Base-by-base conservation (phyloP, 2,113 vertebrate genomes). In the Arenaria interpres region DNA sequence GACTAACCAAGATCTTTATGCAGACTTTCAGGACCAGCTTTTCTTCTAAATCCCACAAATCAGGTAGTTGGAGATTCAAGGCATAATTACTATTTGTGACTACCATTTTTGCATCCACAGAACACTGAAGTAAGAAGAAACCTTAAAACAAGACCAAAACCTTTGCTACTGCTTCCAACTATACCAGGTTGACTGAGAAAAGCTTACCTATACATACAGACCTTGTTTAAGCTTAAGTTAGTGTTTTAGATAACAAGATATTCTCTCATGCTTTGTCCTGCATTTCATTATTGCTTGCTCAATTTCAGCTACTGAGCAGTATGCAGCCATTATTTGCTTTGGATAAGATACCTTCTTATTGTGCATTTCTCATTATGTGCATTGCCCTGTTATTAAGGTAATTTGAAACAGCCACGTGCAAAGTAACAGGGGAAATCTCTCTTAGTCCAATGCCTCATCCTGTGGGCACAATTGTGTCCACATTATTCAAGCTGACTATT, bases 321-420 rank as follows among this genome's bases (percentile, higher is more conserved):
- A 67, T 0, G 8, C 48, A 94, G 53, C 35, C 48, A 60, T 37
- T 91, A 78, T 95, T 91, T 94, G 57, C 68, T 93, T 94, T 93
- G 94, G 85, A 87, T n/a, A 18, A 60, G 69, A 74, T 43, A 68
- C 56, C 43, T 86, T 88, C 82, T 84, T 48, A 77, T 63, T 66
- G 48, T 75, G 69, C 68, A 85, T 51, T 91, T 89, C 77, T 93
- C 57, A 25, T 59, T 71, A 45, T 46, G 60, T 86, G 85, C 59
- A 67, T 27, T 79, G 72, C 72, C 54, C 85, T 91, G 60, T 92
- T 88, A 93, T 92, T 90, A 93, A 89, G 74, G 90, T 85, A 97
- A 94, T 89, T 89, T 92, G 91, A 95, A 92, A 90, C 83, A 92
- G 87, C 80, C 95, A 91, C 28, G 12, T 91, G 90, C 57, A 89